Percentiles rank a stretch among this genome's conserved stretches.
These are phyloP conservation scores for Neotragus pygmaeus DNA, from an alignment of 2,113 vertebrate genomes.

Conservation along the genomic window DNA sequence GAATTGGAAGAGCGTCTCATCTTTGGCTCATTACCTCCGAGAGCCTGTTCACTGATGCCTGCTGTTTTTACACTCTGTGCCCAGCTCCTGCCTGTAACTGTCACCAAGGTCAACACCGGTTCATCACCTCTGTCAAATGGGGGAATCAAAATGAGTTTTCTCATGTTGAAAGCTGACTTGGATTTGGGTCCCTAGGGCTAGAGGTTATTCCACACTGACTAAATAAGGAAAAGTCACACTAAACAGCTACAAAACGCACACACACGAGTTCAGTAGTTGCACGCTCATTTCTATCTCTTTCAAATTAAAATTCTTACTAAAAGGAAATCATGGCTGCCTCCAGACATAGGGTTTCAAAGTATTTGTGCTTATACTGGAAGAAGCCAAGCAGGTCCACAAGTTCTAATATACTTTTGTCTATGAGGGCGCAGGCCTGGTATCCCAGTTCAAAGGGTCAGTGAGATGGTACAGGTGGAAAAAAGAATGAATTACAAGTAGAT, in stretches of 20 bases:
- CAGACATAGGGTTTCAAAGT: neutral
- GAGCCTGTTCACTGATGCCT: slow-evolving; percentile 42
- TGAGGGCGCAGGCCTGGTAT: neutral
- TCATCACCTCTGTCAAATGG: slow-evolving; percentile 59
- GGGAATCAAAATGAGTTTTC: slow-evolving; percentile 51
- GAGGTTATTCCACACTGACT: slow-evolving; percentile 1
- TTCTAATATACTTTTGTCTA: neutral
- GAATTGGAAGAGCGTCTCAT: neutral
- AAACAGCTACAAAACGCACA: neutral
- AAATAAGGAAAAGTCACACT: neutral
- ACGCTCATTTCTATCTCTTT: neutral
- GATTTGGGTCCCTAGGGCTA: neutral
- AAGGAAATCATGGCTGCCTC: neutral
- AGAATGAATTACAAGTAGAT: neutral
- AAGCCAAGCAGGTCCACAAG: neutral
- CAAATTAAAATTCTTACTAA: neutral
- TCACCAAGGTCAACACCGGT: slow-evolving; percentile 46
- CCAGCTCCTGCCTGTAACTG: slow-evolving; percentile 43
- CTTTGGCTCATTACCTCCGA: slow-evolving; percentile 57
- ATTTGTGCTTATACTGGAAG: neutral
- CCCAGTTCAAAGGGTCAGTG: neutral
- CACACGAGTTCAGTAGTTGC: neutral
- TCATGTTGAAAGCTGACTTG: slow-evolving; percentile 35
- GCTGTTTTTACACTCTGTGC: neutral
- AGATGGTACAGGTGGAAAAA: neutral